Percentiles rank a stretch among this genome's conserved stretches.
Evolutionary conservation across 1,140 invertebrate species (phyloP).

Genomic region (Octopus bimaculoides): DNA sequence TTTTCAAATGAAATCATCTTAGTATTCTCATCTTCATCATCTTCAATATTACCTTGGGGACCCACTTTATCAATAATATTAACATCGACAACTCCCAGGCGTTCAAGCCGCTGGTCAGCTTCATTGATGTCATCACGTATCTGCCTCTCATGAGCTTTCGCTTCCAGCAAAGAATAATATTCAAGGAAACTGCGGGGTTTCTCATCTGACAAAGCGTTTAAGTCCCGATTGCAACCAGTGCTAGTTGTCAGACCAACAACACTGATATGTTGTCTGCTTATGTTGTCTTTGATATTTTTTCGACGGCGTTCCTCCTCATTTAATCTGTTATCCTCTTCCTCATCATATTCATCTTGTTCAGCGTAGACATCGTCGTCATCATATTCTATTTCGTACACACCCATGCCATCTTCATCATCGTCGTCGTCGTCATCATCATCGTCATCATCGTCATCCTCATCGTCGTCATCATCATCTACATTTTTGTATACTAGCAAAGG

Average conservation of each 20-base stretch:
- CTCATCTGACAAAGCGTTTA: conserved; percentile 11
- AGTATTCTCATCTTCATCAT: conserved; percentile 15
- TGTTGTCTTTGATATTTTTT: conserved; percentile 9
- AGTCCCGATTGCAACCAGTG: neutral
- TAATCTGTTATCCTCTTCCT: conserved; percentile 1
- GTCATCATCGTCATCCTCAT: conserved; percentile 1
- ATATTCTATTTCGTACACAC: neutral
- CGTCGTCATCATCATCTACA: neutral
- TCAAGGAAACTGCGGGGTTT: conserved; percentile 38
- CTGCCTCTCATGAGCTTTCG: conserved; percentile 34
- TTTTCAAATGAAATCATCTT: conserved; percentile 7
- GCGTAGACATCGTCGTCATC: neutral
- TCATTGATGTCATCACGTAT: conserved; percentile 16
- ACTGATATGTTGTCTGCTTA: neutral
- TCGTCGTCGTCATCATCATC: neutral
- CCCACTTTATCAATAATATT: neutral
- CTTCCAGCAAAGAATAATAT: conserved; percentile 44
- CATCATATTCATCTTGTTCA: conserved; percentile 3
- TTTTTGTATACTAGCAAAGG: neutral
- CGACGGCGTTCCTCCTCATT: neutral
- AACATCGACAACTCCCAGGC: conserved; percentile 13
- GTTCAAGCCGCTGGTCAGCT: conserved; percentile 21
- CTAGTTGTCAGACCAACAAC: neutral
- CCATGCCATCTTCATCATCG: conserved; percentile 9
- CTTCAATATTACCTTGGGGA: conserved; percentile 4